A percentile compares a stretch with the other conserved stretches of the same genome.
Evolutionary conservation across 2,113 vertebrate genomes (phyloP).

Genomic region (Pelmatolapia mariae): DNA sequence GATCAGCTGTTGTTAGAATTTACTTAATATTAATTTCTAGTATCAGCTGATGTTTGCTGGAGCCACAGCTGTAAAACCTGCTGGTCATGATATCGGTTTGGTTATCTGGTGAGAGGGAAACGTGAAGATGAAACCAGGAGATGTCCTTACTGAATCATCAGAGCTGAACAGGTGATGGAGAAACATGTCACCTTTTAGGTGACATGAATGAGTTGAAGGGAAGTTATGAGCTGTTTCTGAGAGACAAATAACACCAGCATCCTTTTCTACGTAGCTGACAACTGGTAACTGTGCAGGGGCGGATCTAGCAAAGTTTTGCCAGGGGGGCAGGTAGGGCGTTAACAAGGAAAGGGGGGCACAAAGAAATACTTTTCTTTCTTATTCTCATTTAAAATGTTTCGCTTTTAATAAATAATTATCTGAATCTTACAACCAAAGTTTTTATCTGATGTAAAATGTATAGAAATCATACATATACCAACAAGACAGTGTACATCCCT

Average conservation of each 20-base stretch:
- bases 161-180: no score
- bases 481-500: not conserved
- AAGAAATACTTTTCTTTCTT: no score
- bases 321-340: not conserved
- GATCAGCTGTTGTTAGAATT: not conserved
- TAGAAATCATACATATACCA: not conserved
- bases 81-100: accelerated
- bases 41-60: not conserved
- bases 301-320: not conserved
- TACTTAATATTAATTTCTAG: not conserved
- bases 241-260: no score
- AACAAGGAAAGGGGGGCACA: not conserved
- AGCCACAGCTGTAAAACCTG: not conserved
- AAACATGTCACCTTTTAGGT: no score
- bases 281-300: not conserved
- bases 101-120: not conserved
- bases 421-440: not conserved
- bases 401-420: not conserved
- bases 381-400: not conserved
- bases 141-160: no score
- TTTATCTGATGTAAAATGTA: not conserved
- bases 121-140: no score
- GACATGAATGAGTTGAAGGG: no score
- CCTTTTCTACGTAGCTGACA: no score
- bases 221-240: no score